Conservation (phyloP, 1,140 invertebrate genomes). For the Achatina immaculata region DNA sequence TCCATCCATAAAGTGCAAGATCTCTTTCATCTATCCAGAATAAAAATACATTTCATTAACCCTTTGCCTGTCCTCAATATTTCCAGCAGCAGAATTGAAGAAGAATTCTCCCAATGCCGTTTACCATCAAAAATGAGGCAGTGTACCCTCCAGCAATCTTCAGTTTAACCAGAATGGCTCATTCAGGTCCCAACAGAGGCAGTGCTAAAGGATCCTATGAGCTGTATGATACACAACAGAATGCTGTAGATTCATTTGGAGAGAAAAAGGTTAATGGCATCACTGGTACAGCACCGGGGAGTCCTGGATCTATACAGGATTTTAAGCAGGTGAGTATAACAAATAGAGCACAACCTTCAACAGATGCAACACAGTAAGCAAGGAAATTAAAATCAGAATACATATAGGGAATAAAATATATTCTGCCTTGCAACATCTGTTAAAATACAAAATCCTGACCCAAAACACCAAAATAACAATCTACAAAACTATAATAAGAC, state of each 20-base stretch:
- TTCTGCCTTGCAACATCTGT: no score
- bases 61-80: no score
- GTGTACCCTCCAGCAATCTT: background rate
- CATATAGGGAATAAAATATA: no score
- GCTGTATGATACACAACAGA: constrained; percentile 8
- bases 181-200: background rate
- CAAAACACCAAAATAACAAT: no score
- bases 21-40: no score
- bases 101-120: background rate
- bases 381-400: no score
- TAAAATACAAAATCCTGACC: no score
- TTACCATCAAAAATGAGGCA: background rate
- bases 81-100: background rate
- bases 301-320: background rate
- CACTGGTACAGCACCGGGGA: background rate
- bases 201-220: background rate
- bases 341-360: no score
- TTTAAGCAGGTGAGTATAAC: constrained; percentile 1
- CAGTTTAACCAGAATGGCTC: background rate
- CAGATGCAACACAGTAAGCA: no score
- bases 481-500: no score
- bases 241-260: background rate
- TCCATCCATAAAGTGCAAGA: no score
- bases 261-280: background rate
- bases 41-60: no score